Conservation (phyloP, 2,888 invertebrate species). For the Allolobophora icterica region DNA sequence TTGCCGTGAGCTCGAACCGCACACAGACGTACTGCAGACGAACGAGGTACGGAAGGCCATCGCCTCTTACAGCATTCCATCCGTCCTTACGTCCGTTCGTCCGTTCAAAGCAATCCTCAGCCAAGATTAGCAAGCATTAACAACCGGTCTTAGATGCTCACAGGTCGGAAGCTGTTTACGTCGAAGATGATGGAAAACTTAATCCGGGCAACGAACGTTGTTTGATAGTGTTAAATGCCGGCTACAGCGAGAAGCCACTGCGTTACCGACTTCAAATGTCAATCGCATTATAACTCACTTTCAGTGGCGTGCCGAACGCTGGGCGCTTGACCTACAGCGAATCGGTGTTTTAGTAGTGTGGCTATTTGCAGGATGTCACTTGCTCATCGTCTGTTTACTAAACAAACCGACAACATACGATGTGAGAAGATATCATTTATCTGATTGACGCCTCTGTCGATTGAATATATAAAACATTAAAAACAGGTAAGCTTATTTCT, state of each 20-base stretch:
- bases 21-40: neutral
- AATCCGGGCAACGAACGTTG: neutral
- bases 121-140: neutral
- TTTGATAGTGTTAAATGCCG: neutral
- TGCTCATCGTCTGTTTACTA: neutral
- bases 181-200: neutral
- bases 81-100: neutral
- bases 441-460: neutral
- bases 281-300: neutral
- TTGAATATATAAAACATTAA: neutral
- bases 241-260: neutral
- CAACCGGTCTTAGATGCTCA: neutral
- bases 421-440: neutral
- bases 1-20: neutral
- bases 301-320: neutral
- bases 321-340: no score
- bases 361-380: neutral
- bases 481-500: neutral
- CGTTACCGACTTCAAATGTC: neutral
- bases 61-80: no score
- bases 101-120: neutral
- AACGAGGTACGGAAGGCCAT: no score
- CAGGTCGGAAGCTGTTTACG: neutral
- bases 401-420: neutral
- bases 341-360: neutral